A percentile compares a stretch with the other conserved stretches of the same genome.
These are phyloP conservation scores for Lucilia sericata DNA, from an alignment of 1,140 invertebrate genomes.

Conservation along the genomic window DNA sequence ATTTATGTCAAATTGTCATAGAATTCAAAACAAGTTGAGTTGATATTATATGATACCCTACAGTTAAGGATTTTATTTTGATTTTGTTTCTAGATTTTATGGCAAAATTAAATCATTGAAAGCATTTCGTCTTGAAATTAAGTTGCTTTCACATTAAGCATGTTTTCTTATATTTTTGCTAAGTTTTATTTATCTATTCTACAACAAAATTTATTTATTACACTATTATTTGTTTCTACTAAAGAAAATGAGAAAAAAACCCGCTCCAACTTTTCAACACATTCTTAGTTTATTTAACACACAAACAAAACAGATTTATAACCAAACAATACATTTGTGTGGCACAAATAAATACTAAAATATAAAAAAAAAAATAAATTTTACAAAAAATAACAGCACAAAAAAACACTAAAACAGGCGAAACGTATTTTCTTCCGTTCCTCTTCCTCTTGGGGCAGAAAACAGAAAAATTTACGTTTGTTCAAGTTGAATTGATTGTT, in stretches of 20 bases:
- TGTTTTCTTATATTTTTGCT: not conserved
- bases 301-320: conserved; percentile 24
- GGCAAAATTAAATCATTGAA: no score
- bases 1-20: no score
- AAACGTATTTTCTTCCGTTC: conserved; percentile 41
- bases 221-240: not conserved
- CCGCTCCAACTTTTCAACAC: conserved; percentile 4
- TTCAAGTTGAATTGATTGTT: conserved; percentile 44
- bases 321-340: conserved; percentile 9
- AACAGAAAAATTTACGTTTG: conserved; percentile 43
- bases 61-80: no score
- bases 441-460: not conserved
- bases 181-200: not conserved
- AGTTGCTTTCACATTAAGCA: not conserved
- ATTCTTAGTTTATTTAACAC: conserved; percentile 9
- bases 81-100: no score
- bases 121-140: not conserved
- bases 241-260: not conserved
- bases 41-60: no score
- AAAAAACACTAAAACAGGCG: not conserved
- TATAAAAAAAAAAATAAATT: not conserved
- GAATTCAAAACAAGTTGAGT: no score
- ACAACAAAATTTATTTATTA: not conserved
- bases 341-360: conserved; percentile 7
- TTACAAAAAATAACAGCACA: not conserved